Evolutionary conservation across 2,797 vertebrate genomes (phyloP), one percentile per base, ranked within the genome.

Genomic region (Vireo griseus): DNA sequence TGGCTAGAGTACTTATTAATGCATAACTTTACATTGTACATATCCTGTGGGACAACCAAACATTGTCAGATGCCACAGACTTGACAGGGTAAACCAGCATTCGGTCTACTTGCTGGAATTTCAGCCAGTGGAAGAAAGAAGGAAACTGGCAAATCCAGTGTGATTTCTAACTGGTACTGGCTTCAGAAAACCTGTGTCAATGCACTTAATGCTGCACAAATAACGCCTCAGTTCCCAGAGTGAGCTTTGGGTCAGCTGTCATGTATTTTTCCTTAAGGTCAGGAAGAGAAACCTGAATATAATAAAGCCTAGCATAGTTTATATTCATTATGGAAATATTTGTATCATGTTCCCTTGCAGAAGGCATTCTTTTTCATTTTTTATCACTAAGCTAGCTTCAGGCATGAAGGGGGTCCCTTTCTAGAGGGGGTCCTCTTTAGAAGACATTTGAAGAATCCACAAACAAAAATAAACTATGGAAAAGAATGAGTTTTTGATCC

Each of bases 401-500:
- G 74, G 92, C 2, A 4, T 65, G 62, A 94, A 90, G 52, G 87
- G 94, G 94, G 21, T 22, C 37, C 37, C 37, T 58, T 57, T 74
- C 78, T 95, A 83, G 54, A 94, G 48, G 88, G 26, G 18, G 16
- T 90, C 50, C 14, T 88, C 68, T 83, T 91, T 78, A 79, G 69
- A 93, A 96, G 35, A 77, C 19, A 55, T 91, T 93, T 88, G 16
- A 85, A 90, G 95, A 95, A 91, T 77, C 40, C n/a, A 73, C 58
- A 91, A 88, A 92, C 13, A 73, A 88, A 96, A 93, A 83, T 44
- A 74, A 91, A 37, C 58, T 44, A 48, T 47, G 33, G 65, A 86
- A 95, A 92, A 91, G 58, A 92, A 75, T 75, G 52, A 95, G 25
- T 0, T 93, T 96, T 97, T 94, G 86, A 95, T 92, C 62, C 62